Conservation (phyloP, 2,113 vertebrate genomes). For the Agelaius tricolor region DNA sequence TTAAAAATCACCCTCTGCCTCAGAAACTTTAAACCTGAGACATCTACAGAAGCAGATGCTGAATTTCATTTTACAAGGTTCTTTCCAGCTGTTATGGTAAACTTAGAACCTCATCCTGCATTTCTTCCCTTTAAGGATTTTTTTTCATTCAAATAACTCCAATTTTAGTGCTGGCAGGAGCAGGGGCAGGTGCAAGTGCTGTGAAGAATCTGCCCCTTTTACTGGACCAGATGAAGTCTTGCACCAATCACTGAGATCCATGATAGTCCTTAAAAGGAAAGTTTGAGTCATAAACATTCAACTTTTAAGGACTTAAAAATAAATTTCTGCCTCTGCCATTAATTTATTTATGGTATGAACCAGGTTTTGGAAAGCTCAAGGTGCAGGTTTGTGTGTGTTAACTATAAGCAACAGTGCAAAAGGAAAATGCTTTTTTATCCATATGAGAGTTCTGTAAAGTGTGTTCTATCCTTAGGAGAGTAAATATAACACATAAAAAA, state of each 20-base stretch:
- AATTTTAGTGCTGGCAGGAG: not conserved
- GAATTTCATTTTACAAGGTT: not conserved
- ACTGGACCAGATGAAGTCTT: not conserved
- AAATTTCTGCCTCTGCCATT: not conserved
- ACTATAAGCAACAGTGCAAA: not conserved
- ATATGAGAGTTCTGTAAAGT: slow-evolving; percentile 21
- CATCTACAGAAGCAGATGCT: not conserved
- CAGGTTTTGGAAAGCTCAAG: not conserved
- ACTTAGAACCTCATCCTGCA: not conserved
- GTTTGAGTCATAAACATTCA: not conserved
- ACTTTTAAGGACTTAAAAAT: not conserved
- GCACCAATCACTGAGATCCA: not conserved
- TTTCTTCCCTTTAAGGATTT: not conserved
- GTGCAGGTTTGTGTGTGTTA: not conserved
- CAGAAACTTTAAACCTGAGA: not conserved
- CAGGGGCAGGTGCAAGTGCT: not conserved
- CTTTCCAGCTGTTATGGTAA: not conserved
- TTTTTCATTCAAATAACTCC: not conserved
- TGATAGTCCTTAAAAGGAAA: not conserved
- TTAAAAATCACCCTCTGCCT: slow-evolving; percentile 13
- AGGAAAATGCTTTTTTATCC: slow-evolving; percentile 52
- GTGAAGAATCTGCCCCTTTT: not conserved
- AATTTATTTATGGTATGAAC: not conserved
- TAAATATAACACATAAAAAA: slow-evolving; percentile 23
- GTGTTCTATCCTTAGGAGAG: slow-evolving; percentile 49